Conservation (phyloP, 2,888 invertebrate genomes). For the Dynastes grantii region DNA sequence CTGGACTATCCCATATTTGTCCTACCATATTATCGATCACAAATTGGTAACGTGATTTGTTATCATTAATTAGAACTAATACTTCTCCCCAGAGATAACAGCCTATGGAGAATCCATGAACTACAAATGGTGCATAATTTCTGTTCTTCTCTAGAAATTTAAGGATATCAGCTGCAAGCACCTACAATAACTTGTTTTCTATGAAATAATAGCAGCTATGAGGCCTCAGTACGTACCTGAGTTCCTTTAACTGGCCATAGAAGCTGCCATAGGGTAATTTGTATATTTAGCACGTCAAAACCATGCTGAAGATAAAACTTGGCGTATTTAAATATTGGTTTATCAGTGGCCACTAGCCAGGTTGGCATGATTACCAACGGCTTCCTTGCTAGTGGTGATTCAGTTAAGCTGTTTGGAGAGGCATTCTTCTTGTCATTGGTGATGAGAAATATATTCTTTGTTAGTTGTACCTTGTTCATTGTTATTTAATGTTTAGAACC, state of each 20-base stretch:
- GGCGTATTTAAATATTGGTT: constrained; percentile 30
- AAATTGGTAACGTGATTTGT: constrained; percentile 24
- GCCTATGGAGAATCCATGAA: constrained; percentile 39
- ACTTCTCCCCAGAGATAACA: constrained; percentile 40
- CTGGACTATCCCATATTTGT: constrained; percentile 43
- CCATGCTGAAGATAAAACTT: constrained; percentile 29
- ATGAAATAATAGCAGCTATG: background rate
- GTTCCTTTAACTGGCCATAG: constrained; percentile 30
- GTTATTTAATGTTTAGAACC: too few species aligned
- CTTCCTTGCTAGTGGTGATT: constrained; percentile 9
- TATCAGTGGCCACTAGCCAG: constrained; percentile 33
- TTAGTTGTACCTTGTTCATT: constrained; percentile 8
- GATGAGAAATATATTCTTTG: constrained; percentile 16
- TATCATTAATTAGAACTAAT: background rate
- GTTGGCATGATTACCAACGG: constrained; percentile 35
- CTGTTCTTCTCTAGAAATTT: constrained; percentile 26
- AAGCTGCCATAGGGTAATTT: constrained; percentile 27
- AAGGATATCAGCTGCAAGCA: constrained; percentile 34
- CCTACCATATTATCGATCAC: constrained; percentile 26
- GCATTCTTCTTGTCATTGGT: constrained; percentile 3
- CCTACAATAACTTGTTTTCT: background rate
- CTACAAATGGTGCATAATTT: background rate
- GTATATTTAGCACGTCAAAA: constrained; percentile 24
- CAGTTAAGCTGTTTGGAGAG: background rate
- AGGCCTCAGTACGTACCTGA: background rate